These are phyloP conservation scores for Ectobius pallidus DNA, from an alignment of 2,888 invertebrate species.

Conservation along the genomic window DNA sequence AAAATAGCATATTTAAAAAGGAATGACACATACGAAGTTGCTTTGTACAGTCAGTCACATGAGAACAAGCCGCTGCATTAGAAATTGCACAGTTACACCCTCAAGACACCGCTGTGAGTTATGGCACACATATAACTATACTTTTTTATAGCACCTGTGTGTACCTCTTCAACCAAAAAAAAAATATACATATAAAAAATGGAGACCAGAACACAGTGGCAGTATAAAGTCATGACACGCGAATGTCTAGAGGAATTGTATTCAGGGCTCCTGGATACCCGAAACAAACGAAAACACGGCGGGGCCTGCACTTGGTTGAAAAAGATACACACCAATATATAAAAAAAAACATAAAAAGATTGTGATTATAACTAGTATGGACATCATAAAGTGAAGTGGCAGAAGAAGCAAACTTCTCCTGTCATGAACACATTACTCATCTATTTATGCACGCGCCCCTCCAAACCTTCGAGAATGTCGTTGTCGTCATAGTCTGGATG, in stretches of 20 bases:
- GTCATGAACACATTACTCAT: conserved; percentile 14
- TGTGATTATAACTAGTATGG: conserved; percentile 20
- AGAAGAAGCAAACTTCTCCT: conserved; percentile 12
- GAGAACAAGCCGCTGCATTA: neutral
- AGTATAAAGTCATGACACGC: conserved; percentile 18
- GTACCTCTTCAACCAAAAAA: conserved; percentile 35
- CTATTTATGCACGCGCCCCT: conserved; percentile 23
- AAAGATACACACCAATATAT: conserved; percentile 38
- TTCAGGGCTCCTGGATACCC: conserved; percentile 18
- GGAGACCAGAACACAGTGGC: conserved; percentile 35
- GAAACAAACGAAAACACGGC: neutral
- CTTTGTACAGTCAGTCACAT: neutral
- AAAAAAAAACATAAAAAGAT: conserved; percentile 14
- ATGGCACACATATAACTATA: conserved; percentile 41
- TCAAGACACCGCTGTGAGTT: conserved; percentile 25
- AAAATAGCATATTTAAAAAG: conserved; percentile 33
- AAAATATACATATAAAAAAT: conserved; percentile 25
- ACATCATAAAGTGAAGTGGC: conserved; percentile 6
- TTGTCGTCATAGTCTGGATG: conserved; percentile 11
- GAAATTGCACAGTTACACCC: conserved; percentile 17
- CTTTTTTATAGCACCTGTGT: conserved; percentile 41
- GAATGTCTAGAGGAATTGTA: conserved; percentile 16
- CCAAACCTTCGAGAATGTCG: neutral
- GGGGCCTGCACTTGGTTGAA: conserved; percentile 29
- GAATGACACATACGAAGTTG: conserved; percentile 25